These are phyloP conservation scores for Charaxes varanes DNA, from an alignment of 1,140 invertebrate species.

Conservation along the genomic window DNA sequence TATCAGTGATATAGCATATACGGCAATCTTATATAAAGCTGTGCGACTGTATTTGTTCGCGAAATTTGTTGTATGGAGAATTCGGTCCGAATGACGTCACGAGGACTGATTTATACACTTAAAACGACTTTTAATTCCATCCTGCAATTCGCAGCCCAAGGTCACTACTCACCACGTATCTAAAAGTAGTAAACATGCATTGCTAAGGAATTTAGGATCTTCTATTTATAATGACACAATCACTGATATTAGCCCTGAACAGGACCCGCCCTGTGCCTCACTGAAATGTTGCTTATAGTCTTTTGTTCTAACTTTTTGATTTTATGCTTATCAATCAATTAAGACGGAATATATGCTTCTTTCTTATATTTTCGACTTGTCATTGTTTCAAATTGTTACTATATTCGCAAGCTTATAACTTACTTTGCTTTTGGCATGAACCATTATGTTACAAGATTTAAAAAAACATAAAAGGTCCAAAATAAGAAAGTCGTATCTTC, in stretches of 20 bases:
- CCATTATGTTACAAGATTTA: too few relatives aligned
- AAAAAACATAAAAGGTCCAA: too few relatives aligned
- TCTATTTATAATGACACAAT: slow-evolving; percentile 57
- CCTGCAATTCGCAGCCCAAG: slow-evolving; percentile 50
- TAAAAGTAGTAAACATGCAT: slow-evolving; percentile 53
- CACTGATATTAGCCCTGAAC: slow-evolving; percentile 35
- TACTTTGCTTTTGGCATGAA: too few relatives aligned
- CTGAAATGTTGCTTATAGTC: slow-evolving; percentile 26
- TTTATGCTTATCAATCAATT: background rate
- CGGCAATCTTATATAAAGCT: background rate
- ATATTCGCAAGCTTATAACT: too few relatives aligned
- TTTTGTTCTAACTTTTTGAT: slow-evolving; percentile 1
- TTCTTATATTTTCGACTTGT: too few relatives aligned
- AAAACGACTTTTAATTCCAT: slow-evolving; percentile 59
- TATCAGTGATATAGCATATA: background rate
- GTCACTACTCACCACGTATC: slow-evolving; percentile 45
- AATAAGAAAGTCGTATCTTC: too few relatives aligned
- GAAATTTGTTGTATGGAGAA: slow-evolving; percentile 28
- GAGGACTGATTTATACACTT: slow-evolving; percentile 64
- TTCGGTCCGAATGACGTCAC: slow-evolving; percentile 65
- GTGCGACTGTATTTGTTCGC: slow-evolving; percentile 1
- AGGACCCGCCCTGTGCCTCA: slow-evolving; percentile 52
- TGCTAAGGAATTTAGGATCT: slow-evolving; percentile 43
- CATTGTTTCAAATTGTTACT: too few relatives aligned
- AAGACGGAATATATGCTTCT: too few relatives aligned